Evolutionary conservation across 2,113 vertebrate species (phyloP).

Genomic region (Vombatus ursinus): DNA sequence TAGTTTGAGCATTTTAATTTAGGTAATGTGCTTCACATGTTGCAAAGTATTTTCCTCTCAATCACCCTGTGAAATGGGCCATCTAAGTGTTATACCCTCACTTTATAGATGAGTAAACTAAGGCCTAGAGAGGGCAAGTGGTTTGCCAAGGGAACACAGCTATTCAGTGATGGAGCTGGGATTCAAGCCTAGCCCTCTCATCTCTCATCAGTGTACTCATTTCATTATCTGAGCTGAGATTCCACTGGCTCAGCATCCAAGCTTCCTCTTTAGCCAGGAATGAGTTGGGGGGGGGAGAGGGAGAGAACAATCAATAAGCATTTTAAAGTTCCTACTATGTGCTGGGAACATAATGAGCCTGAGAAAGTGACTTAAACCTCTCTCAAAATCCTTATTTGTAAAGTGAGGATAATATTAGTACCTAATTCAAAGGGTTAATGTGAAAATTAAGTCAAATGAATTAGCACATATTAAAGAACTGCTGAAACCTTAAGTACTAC

Average conservation of each 20-base stretch:
- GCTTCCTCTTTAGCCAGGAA: neutral
- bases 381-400: neutral
- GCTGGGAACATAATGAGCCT: neutral
- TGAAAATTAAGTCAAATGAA: neutral
- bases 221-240: neutral
- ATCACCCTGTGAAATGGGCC: neutral
- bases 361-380: neutral
- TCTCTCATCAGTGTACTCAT: too few species aligned
- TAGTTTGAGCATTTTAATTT: constrained; percentile 37
- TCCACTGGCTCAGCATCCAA: neutral
- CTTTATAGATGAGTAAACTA: neutral
- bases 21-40: neutral
- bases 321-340: neutral
- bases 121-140: neutral
- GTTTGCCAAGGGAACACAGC: neutral
- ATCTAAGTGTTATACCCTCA: neutral
- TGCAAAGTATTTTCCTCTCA: neutral
- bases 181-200: neutral
- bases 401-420: neutral
- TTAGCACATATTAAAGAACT: too few species aligned
- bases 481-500: too few species aligned
- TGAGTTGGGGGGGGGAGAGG: too few species aligned
- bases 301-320: neutral
- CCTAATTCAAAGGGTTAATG: neutral
- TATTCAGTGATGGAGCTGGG: neutral